Base-by-base conservation (phyloP, 2,113 vertebrate species). In the Eptatretus burgeri region DNA sequence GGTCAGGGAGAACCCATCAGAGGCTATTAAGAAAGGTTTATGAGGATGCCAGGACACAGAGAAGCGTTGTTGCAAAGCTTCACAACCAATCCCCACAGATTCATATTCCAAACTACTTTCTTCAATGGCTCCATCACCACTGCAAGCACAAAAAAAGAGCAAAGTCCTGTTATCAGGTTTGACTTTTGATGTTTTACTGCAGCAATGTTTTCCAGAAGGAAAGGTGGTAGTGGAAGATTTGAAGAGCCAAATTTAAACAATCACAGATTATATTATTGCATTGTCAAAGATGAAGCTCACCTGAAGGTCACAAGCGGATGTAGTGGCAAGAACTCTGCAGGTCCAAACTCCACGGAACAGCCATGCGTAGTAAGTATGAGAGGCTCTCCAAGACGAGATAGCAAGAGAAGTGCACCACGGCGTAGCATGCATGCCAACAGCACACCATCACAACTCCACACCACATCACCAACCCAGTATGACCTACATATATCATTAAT, bases 381-480 rank as follows among this genome's bases (percentile, higher is more conserved):
- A 68, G 93, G 72, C 65, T 81, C 82, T 5, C 85, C 86, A 4
- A 82, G 76, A 41, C 78, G 82, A 1, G 80, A 78, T 72, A 95
- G 51, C 68, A 95, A 75, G 18, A 95, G 68, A 67, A 98, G 74
- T 51, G 81, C 82, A 53, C 91, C 89, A 72, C 85, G 78, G 72
- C 91, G 93, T 65, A 98, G 76, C 67, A 98, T 72, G 70, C 89
- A 95, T 64, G 83, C 80, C 69, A 95, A 74, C 69, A 85, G 84
- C 65, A 95, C 82, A 51, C 78, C 78, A 60, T 77, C 76, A 4
- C 78, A 70, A 11, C 80, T 84, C 91, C 91, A 98, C 67, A 79
- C 81, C 73, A 82, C 73, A 69, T 78, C 80, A 1, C 77, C 76
- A 62, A 93, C 80, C 91, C 91, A 98, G 69, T 93, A 95, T 2